Conservation (phyloP, 1,140 invertebrate genomes). For the Octopus sinensis region DNA sequence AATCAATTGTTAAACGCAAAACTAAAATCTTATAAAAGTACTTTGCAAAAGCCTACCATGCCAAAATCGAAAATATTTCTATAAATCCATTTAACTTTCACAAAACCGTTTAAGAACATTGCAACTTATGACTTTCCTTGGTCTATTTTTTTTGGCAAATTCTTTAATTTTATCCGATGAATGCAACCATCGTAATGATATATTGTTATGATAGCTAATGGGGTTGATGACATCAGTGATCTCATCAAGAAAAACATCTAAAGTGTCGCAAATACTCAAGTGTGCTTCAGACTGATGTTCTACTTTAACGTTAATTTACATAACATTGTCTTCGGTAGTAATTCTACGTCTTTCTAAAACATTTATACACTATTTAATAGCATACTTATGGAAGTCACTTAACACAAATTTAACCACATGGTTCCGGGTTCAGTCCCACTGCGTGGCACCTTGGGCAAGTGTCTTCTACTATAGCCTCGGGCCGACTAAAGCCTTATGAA, state of each 20-base stretch:
- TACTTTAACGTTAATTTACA: background rate
- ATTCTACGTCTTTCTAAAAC: background rate
- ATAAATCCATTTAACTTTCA: constrained; percentile 6
- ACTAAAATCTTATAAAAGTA: too few relatives aligned
- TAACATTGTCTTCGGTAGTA: background rate
- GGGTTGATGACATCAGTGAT: constrained; percentile 1
- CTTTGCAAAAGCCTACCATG: background rate
- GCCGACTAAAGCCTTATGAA: too few relatives aligned
- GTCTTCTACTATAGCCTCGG: too few relatives aligned
- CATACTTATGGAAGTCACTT: background rate
- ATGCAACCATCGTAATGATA: background rate
- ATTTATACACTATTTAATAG: constrained; percentile 3
- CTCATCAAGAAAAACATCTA: background rate
- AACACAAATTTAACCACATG: background rate
- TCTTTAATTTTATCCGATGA: background rate
- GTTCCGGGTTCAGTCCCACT: too few relatives aligned
- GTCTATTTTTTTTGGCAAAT: background rate
- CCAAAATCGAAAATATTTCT: background rate
- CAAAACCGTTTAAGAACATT: background rate
- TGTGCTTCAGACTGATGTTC: background rate
- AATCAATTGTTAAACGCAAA: too few relatives aligned
- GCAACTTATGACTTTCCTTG: background rate
- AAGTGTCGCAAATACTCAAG: background rate
- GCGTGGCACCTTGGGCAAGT: too few relatives aligned
- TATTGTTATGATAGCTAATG: background rate